Conservation (phyloP, 2,888 invertebrate genomes). For the Diplolepis rosae region DNA sequence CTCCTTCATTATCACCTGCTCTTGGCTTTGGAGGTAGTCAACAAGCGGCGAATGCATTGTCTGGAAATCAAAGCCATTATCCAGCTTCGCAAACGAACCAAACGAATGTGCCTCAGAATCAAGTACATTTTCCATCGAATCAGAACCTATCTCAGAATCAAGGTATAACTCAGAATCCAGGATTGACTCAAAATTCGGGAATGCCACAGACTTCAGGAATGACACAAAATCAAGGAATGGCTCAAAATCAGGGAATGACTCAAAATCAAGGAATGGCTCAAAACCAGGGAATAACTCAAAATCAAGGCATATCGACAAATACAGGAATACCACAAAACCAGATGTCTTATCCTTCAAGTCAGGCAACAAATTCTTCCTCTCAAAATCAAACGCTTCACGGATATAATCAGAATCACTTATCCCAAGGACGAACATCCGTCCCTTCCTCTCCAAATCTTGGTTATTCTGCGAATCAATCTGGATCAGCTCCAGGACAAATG, state of each 20-base stretch:
- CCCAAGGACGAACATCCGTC: conserved; percentile 44
- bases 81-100: conserved; percentile 25
- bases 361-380: neutral
- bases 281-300: neutral
- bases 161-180: neutral
- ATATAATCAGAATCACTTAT: conserved; percentile 54
- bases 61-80: neutral
- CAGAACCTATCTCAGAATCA: neutral
- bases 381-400: conserved; percentile 41
- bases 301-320: no score
- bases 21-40: conserved; percentile 1
- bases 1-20: conserved; percentile 38
- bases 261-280: neutral
- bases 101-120: conserved; percentile 49
- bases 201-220: neutral
- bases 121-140: conserved; percentile 25
- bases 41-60: neutral
- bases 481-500: neutral
- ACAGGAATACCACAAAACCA: conserved; percentile 30
- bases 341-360: conserved; percentile 19
- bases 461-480: neutral
- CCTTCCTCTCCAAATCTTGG: conserved; percentile 34
- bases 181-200: neutral
- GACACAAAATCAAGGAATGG: neutral
- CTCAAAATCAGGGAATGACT: neutral